Evolutionary conservation across 1,140 invertebrate genomes (phyloP).

Genomic region (Prorops nasuta): DNA sequence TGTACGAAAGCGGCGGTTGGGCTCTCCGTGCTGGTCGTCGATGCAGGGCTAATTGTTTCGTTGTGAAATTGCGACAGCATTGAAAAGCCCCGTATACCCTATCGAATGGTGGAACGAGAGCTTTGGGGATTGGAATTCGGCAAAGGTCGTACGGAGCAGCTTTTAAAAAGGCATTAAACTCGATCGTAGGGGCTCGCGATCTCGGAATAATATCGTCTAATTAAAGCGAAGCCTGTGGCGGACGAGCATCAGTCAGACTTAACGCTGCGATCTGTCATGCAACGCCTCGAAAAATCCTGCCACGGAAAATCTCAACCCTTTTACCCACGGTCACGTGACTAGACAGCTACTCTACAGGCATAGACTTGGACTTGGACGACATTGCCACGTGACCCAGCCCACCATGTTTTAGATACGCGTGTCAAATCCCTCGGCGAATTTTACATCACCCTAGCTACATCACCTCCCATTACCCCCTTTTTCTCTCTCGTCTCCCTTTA

Average conservation of each 20-base stretch:
- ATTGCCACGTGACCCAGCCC: slow-evolving; percentile 50
- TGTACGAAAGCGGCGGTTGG: slow-evolving; percentile 10
- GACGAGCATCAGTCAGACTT: slow-evolving; percentile 54
- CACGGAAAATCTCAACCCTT: slow-evolving; percentile 57
- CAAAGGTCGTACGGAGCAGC: too few species aligned
- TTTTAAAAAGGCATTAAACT: slow-evolving; percentile 47
- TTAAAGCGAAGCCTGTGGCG: slow-evolving; percentile 52
- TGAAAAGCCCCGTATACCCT: too few species aligned
- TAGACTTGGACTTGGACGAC: too few species aligned
- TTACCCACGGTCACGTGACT: slow-evolving; percentile 51
- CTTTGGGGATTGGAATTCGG: too few species aligned
- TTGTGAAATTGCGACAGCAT: slow-evolving; percentile 23
- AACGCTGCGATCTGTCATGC: slow-evolving; percentile 53
- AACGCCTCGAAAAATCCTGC: slow-evolving; percentile 24
- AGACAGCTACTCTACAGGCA: slow-evolving; percentile 41
- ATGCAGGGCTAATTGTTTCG: slow-evolving; percentile 29
- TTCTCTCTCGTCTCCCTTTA: slow-evolving; percentile 1
- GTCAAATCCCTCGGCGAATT: slow-evolving; percentile 53
- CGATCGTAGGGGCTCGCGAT: slow-evolving; percentile 43
- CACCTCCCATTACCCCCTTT: slow-evolving; percentile 14
- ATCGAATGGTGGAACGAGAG: too few species aligned
- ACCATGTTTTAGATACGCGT: slow-evolving; percentile 54
- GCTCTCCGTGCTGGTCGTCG: slow-evolving; percentile 6
- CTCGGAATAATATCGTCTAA: slow-evolving; percentile 54
- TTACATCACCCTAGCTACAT: slow-evolving; percentile 18